Conservation (phyloP, 2,797 vertebrate genomes). For the Malurus splendens region DNA sequence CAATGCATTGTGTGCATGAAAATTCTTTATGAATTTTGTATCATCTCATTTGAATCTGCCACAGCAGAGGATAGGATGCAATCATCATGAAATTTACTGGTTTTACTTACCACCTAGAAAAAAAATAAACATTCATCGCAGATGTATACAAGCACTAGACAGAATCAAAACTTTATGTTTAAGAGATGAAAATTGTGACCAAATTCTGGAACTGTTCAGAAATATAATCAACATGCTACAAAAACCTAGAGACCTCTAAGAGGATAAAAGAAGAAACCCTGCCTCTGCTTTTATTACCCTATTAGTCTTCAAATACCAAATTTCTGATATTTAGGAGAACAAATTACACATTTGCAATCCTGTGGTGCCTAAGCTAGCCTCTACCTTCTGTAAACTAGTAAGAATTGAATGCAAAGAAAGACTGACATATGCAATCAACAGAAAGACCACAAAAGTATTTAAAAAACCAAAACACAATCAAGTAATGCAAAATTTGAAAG, state of each 20-base stretch:
- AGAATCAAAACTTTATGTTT: background rate
- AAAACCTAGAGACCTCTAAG: background rate
- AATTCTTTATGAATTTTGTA: background rate
- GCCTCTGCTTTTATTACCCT: background rate
- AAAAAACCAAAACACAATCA: background rate
- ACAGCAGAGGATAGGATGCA: accelerated
- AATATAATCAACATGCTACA: background rate
- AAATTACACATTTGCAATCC: background rate
- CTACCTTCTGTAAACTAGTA: background rate
- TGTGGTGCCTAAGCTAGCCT: background rate
- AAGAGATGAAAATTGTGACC: background rate
- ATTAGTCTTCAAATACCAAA: background rate
- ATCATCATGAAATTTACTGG: background rate
- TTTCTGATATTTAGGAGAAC: background rate
- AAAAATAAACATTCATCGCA: background rate
- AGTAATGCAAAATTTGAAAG: background rate
- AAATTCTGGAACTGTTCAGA: background rate
- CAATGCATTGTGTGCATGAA: background rate
- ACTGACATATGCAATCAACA: background rate
- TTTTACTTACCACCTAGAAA: background rate
- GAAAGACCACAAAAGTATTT: background rate
- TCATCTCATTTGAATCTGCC: background rate
- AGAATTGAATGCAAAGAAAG: background rate
- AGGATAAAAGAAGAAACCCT: background rate
- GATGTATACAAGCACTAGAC: background rate